phyloP scores from a whole-genome alignment of 2,797 vertebrate genomes.

The Tenualosa thibaudeaui region DNA sequence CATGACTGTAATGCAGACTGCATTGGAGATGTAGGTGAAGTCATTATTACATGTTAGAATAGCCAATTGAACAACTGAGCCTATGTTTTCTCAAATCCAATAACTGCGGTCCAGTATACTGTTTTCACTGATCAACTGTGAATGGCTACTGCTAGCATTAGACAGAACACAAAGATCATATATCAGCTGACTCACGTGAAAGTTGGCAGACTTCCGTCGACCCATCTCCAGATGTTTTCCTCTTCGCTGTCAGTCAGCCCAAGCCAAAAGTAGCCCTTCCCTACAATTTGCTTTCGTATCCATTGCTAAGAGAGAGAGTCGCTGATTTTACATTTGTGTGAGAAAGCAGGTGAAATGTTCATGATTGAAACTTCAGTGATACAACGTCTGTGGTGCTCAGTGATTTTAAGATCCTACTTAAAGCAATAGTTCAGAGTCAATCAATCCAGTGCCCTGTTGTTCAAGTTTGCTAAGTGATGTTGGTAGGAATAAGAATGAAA shows the following conservation, averaged over 20 bases:
- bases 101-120: neutral
- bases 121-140: neutral
- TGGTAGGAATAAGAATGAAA: too few species aligned
- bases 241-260: constrained; percentile 86
- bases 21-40: neutral
- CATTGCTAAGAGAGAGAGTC: constrained; percentile 77
- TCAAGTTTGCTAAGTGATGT: too few species aligned
- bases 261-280: constrained; percentile 90
- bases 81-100: neutral
- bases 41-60: neutral
- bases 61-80: neutral
- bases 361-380: neutral
- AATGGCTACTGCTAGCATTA: neutral
- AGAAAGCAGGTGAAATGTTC: neutral
- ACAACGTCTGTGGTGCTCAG: neutral
- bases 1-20: neutral
- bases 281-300: constrained; percentile 79
- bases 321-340: neutral
- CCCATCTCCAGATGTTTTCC: constrained; percentile 92
- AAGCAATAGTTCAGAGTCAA: too few species aligned
- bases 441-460: too few species aligned
- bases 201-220: constrained; percentile 82
- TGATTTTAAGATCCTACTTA: neutral
- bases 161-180: neutral
- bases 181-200: constrained; percentile 68